Evolutionary conservation across 2,888 invertebrate species (phyloP), one percentile per base, ranked within the genome.

Genomic region (Entomobrya proxima): DNA sequence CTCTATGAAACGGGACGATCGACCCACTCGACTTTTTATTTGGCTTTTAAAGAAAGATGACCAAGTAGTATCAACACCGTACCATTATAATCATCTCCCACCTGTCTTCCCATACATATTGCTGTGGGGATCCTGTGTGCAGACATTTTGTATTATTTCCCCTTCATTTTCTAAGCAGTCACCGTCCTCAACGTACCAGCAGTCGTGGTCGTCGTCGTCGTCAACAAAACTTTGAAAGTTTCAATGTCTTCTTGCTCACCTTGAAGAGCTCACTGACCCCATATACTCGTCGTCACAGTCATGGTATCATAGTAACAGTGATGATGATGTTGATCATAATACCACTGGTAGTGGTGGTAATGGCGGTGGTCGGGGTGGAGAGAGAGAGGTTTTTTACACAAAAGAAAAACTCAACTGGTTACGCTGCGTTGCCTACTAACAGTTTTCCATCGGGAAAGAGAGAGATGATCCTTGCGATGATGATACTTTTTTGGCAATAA

Each of bases 181-280:
- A 30, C 47, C 74, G 58, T 35, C 50, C 50, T 74, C 44, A 40
- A 30, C 44, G 24, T 69, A 44, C 21, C 24, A 40, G 44, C 69
- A 69, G 44, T 21, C 21, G 67, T 67, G 40, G 67, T 69, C 69
- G 27, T 81, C 55, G 13, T 74, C 55, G 32, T 72, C 85, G 75
- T 61, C 79, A 72, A 79, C 74, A 85, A 79, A 85, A 69, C 61
- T 78, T 72, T 74, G 69, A 85, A 85, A 76, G 75, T 85, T 85
- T 80, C 86, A 87, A 85, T 88, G 77, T 87, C 88, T 88, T 88
- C 86, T 88, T 76, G 89, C 87, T 90, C 90, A 90, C 90, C 90
- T 90, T 90, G 90, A 86, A 89, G 88, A 89, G 90, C 89, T 83
- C 90, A 89, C 87, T 90, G 89, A 90, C 90, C 90, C 89, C 90